A percentile compares a stretch with the other conserved stretches of the same genome.
Conservation (phyloP, 2,113 vertebrate species). For the Anoplopoma fimbria region DNA sequence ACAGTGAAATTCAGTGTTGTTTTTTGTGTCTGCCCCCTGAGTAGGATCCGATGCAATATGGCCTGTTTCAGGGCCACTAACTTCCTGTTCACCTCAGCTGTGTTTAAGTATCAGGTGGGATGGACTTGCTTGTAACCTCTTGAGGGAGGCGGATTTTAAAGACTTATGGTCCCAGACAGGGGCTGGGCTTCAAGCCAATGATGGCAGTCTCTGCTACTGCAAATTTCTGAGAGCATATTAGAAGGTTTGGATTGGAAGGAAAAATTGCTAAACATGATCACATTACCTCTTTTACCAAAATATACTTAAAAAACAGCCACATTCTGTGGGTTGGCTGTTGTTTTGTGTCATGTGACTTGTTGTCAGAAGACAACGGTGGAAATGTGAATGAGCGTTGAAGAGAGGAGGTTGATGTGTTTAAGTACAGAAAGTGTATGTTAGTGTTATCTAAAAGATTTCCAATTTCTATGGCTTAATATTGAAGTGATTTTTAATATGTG, state of each 20-base stretch:
- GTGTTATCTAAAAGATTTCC: not conserved
- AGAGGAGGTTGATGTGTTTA: not conserved
- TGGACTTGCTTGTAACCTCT: slow-evolving; percentile 15
- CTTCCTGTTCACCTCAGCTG: slow-evolving; percentile 18
- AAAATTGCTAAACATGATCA: not conserved
- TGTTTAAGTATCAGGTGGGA: not conserved
- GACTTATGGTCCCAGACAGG: slow-evolving; percentile 2
- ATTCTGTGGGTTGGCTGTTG: no score
- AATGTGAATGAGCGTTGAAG: no score
- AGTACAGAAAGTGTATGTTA: not conserved
- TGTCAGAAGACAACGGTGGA: not conserved
- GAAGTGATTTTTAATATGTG: not conserved
- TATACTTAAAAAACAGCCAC: not conserved
- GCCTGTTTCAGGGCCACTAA: slow-evolving; percentile 9
- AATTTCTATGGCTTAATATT: not conserved
- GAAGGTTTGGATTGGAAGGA: not conserved
- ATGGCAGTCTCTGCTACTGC: not conserved
- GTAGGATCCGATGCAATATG: not conserved
- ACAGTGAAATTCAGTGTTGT: not conserved
- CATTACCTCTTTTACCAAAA: not conserved
- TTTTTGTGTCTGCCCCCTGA: not conserved
- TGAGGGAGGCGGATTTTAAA: slow-evolving; percentile 7
- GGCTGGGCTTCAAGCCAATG: slow-evolving; percentile 6
- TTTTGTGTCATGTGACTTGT: no score
- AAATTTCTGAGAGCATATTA: slow-evolving; percentile 4